Evolutionary conservation across 2,888 invertebrate genomes (phyloP), one percentile per base, ranked within the genome.

Genomic region (Lycocerus yunnanus): DNA sequence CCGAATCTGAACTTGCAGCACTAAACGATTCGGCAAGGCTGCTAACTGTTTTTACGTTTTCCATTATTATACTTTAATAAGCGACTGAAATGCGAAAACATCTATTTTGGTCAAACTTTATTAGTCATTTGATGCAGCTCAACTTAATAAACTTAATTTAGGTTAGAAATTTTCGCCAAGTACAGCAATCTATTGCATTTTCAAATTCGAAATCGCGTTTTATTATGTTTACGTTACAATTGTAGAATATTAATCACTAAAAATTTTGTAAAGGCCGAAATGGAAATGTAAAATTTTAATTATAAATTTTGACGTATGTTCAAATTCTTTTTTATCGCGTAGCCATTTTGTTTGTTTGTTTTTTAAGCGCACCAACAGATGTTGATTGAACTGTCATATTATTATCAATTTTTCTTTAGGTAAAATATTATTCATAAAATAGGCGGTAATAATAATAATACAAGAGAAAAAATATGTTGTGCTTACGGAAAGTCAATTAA

Each of bases 231-330:
- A 66, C 14, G n/a, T 66, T 66, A 66, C n/a, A 24, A 24, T 21
- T 24, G 15, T 24, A 15, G 21, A 66, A 14, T 24, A 10, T 1
- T 18, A 18, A n/a, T 20, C 20, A 63, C 61, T 63, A 18, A 10
- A 63, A 63, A 63, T 63, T 63, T 63, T 63, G 61, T n/a, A 5
- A 18, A 63, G 11, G 16, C 16, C 24, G n/a, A 43, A 66, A 69
- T 58, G 58, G n/a, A 68, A 66, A 66, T 69, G 58, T 58, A 14
- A 67, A 15, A 60, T 68, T 69, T 72, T 68, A 59, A 78, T 76
- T 74, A 71, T 72, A 63, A 78, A 78, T 79, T 79, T 79, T 78
- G 79, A 79, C 79, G 71, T 75, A 58, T 70, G 75, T 79, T 79
- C 75, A 77, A 79, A 78, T 73, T 78, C 75, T 75, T 78, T 79